These are phyloP conservation scores for Telenomus remus DNA, from an alignment of 1,140 invertebrate species.

Conservation along the genomic window DNA sequence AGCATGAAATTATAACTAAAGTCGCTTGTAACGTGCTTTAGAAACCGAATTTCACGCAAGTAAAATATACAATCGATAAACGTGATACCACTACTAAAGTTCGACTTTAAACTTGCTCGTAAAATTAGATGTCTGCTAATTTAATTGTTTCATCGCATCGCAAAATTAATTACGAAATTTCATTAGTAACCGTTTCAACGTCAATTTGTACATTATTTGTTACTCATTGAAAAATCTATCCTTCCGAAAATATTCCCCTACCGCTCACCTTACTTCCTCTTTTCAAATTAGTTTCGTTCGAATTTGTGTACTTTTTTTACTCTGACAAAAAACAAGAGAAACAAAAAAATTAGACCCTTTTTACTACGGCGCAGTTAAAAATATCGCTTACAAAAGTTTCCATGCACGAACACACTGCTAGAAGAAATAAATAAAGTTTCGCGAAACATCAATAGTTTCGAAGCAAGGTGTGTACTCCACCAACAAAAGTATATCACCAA, in stretches of 20 bases:
- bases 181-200: too few species aligned
- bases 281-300: conserved; percentile 7
- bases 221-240: too few species aligned
- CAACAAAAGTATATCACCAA: conserved; percentile 33
- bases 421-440: conserved; percentile 26
- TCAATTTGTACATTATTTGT: too few species aligned
- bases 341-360: background rate
- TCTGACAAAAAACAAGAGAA: too few species aligned
- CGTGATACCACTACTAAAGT: conserved; percentile 22
- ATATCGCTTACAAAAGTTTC: conserved; percentile 12
- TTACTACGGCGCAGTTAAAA: conserved; percentile 7
- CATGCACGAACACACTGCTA: background rate
- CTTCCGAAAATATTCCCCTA: background rate
- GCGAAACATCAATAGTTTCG: conserved; percentile 10
- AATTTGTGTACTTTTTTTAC: too few species aligned
- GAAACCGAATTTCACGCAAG: conserved; percentile 23
- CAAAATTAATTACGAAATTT: too few species aligned
- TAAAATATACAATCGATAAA: conserved; percentile 38
- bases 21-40: conserved; percentile 16
- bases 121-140: background rate
- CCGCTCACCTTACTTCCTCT: background rate
- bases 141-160: background rate
- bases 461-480: conserved; percentile 5
- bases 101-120: conserved; percentile 3
- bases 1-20: conserved; percentile 21